A percentile compares a stretch with the other conserved stretches of the same genome.
Conservation (phyloP, 2,888 invertebrate species). For the Napeogenes inachia region DNA sequence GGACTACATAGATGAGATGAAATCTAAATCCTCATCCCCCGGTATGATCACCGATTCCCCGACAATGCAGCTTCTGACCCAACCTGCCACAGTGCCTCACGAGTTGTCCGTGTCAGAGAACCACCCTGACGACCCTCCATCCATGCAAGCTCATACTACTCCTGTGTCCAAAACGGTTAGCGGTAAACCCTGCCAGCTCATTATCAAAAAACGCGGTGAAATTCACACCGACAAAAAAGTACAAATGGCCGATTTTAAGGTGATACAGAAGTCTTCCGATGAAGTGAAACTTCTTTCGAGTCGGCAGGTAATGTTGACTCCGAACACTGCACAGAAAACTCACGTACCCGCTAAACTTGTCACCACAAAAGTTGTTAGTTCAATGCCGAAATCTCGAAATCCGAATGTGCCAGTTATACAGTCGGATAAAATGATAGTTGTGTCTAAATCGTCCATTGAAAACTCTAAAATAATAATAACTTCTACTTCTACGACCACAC, state of each 20-base stretch:
- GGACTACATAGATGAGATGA: slow-evolving; percentile 58
- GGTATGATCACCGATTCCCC: slow-evolving; percentile 60
- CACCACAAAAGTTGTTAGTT: slow-evolving; percentile 66
- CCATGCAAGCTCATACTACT: slow-evolving; percentile 53
- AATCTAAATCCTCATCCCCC: slow-evolving; percentile 53
- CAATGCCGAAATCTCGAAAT: slow-evolving; percentile 51
- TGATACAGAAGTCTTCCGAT: slow-evolving; percentile 63
- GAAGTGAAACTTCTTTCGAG: slow-evolving; percentile 64
- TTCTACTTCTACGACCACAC: slow-evolving; percentile 49
- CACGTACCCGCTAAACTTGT: slow-evolving; percentile 60
- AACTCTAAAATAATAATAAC: slow-evolving; percentile 63
- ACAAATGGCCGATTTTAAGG: slow-evolving; percentile 64
- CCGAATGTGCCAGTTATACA: slow-evolving; percentile 39
- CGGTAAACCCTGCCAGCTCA: slow-evolving; percentile 63
- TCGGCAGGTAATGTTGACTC: slow-evolving; percentile 61
- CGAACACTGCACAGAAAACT: slow-evolving; percentile 57
- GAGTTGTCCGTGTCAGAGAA: slow-evolving; percentile 53
- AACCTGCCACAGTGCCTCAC: slow-evolving; percentile 58
- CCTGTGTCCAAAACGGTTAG: slow-evolving; percentile 44
- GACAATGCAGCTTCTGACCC: slow-evolving; percentile 62
- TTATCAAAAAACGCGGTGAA: slow-evolving; percentile 62
- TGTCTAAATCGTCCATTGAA: slow-evolving; percentile 61
- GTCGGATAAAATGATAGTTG: slow-evolving; percentile 69
- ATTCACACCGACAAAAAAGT: slow-evolving; percentile 53
- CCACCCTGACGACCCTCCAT: slow-evolving; percentile 53